Base-by-base conservation (phyloP, 2,113 vertebrate species). In the Caranx ignobilis region DNA sequence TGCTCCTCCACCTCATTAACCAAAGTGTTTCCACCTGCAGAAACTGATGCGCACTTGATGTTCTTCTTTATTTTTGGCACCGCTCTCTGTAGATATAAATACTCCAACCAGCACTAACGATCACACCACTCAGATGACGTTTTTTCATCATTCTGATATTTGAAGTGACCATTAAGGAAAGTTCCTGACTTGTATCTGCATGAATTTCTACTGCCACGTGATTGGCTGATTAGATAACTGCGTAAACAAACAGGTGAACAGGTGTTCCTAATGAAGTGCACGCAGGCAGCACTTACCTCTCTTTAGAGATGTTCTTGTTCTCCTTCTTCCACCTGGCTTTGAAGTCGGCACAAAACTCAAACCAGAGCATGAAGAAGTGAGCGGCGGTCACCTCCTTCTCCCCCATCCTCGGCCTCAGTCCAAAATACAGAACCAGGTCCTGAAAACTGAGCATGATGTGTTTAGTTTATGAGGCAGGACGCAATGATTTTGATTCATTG, bases 311-410 rank as follows among this genome's bases (percentile, higher is more conserved):
- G 82, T 48, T 95, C 94, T 98, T 98, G 94, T 95, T 99, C 91
- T 99, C 98, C 76, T 91, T 94, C 90, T 98, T 98, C 98, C 98
- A 99, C 84, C 96, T 95, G 52, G 88, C 94, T 95, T 98, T 99
- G 92, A 99, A 97, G 93, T 99, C 98, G 8, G 94, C 95, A 87
- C 97, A 97, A 95, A 99, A 99, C 89, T 99, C 98, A 3, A 97
- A 98, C 98, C 98, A 99, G 81, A 99, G 94, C 89, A 90, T 96
- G 93, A 99, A 98, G 94, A 98, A 92, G 26, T 97, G 94, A 87
- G 91, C 93, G 10, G 96, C 93, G 5, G 94, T 94, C 91, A 97
- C 93, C 81, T 97, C 96, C 85, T 95, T 96, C 91, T 99, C 97
- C 0, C 96, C 97, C 7, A 94, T 83, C 83, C 96, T 97, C 76